Conservation (phyloP, 2,113 vertebrate genomes). For the Ceuthmochares aereus region DNA sequence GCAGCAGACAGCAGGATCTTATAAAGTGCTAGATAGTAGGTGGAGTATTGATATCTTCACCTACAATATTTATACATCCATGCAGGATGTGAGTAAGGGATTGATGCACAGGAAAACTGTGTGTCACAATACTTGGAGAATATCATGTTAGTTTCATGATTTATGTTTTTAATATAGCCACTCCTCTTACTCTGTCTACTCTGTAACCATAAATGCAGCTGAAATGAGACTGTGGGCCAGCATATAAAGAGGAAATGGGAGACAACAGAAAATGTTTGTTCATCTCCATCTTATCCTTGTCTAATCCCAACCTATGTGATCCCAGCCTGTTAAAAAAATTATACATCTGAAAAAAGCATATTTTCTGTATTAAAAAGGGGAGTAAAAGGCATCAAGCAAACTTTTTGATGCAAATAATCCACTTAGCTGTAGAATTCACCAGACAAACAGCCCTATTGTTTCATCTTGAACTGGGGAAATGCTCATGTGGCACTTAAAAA, state of each 20-base stretch:
- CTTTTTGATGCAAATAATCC: not conserved
- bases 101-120: not conserved
- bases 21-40: not conserved
- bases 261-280: not conserved
- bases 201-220: not conserved
- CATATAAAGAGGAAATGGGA: not conserved
- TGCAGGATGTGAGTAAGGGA: not conserved
- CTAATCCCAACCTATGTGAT: not conserved
- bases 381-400: not conserved
- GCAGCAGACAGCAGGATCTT: not conserved
- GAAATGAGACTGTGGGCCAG: not conserved
- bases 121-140: not conserved
- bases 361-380: not conserved
- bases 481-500: not conserved
- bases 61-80: not conserved
- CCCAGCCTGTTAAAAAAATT: not conserved
- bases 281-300: not conserved
- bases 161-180: conserved; percentile 37
- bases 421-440: not conserved
- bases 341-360: not conserved
- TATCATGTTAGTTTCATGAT: not conserved
- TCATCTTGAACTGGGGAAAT: not conserved
- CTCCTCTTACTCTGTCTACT: not conserved
- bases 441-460: not conserved
- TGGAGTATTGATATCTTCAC: not conserved